Evolutionary conservation across 2,113 vertebrate species (phyloP).

Genomic region (Macquaria ambigua): DNA sequence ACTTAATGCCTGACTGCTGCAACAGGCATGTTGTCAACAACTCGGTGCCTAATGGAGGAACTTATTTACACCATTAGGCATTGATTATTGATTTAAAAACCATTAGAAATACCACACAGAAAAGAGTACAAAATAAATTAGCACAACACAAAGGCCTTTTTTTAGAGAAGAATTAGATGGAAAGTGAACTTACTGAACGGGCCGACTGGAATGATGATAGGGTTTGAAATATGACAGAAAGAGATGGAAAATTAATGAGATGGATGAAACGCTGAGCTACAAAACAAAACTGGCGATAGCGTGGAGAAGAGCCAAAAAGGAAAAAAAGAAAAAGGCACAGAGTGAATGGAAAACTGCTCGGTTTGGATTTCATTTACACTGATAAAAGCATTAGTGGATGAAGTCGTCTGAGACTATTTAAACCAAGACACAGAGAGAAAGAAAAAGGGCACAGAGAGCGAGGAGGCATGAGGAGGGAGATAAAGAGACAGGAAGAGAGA

Average conservation of each 20-base stretch:
- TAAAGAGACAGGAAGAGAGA: conserved; percentile 63
- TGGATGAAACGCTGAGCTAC: conserved; percentile 52
- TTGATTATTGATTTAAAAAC: conserved; percentile 61
- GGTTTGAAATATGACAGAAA: conserved; percentile 63
- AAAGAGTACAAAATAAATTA: conserved; percentile 26
- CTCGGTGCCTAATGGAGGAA: conserved; percentile 61
- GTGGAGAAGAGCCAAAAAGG: conserved; percentile 18
- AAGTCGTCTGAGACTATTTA: conserved; percentile 65
- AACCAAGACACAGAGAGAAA: conserved; percentile 44
- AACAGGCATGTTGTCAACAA: conserved; percentile 67
- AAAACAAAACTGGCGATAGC: conserved; percentile 46
- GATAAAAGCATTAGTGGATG: conserved; percentile 72
- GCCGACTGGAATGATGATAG: conserved; percentile 64
- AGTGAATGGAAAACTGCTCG: conserved; percentile 49
- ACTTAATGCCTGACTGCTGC: conserved; percentile 58
- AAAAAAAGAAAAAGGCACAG: not conserved
- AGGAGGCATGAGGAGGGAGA: conserved; percentile 44
- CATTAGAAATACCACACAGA: conserved; percentile 44
- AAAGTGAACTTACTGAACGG: conserved; percentile 44
- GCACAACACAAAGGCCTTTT: conserved; percentile 34
- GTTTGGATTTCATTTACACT: conserved; percentile 68
- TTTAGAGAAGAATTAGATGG: conserved; percentile 42
- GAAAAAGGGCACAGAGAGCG: conserved; percentile 32
- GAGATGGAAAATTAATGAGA: conserved; percentile 74
- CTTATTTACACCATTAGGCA: conserved; percentile 62